Base-by-base conservation (phyloP, 2,113 vertebrate genomes). In the Hippocampus comes region DNA sequence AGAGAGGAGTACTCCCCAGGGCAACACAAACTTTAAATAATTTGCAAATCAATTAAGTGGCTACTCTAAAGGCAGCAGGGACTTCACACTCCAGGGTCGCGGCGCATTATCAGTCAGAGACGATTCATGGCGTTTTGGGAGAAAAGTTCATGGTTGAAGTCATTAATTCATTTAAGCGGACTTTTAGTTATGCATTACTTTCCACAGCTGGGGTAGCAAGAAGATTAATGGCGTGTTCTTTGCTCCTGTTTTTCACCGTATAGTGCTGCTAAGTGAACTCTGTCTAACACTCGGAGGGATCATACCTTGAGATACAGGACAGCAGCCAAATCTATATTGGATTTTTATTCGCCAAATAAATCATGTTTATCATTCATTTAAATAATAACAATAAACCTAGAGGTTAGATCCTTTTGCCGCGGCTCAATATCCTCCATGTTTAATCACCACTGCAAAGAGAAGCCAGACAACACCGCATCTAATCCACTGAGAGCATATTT, bases 31-130 rank as follows among this genome's bases (percentile, higher is more conserved):
- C 94, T 97, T 96, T 95, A 94, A 95, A 95, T 96, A 96, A 97
- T 98, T 95, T 95, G 94, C 91, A 87, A 98, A 97, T 96, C 95
- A 97, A 97, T 98, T 98, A 98, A 96, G 93, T 94, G 92, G 92
- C 84, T 23, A 95, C 95, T 96, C 94, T 94, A 90, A 91, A 93
- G 91, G 91, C 94, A 94, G 94, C 94, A 92, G 87, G 92, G 90
- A 95, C 95, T 96, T 96, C 94, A 95, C 94, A 95, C 95, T 94
- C 88, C 67, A 78, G 93, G 94, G 94, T 95, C 91, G 93, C 87
- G 94, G 89, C 92, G 94, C 91, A 93, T 95, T 94, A 93, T 94
- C 93, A 93, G 93, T 86, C 90, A 91, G 90, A 93, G 94, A 95
- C 53, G 89, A 97, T 97, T 96, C 94, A 95, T 94, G 93, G 94